Conservation (phyloP, 1,140 invertebrate genomes). For the Drosophila ironensis region DNA sequence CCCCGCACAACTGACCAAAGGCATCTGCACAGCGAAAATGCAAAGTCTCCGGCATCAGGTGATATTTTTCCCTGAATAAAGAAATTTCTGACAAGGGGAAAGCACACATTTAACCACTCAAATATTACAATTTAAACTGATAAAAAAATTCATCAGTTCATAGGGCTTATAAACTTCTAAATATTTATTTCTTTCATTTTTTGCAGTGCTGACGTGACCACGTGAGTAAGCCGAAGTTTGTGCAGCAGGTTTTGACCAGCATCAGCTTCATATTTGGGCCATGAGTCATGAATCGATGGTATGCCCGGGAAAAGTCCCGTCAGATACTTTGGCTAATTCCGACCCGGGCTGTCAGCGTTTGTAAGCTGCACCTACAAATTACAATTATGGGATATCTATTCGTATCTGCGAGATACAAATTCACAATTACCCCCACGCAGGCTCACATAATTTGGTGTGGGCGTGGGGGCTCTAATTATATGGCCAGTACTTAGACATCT, state of each 20-base stretch:
- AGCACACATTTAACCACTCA: too few species aligned
- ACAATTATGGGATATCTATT: conserved; percentile 43
- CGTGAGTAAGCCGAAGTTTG: conserved; percentile 48
- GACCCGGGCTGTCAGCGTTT: conserved; percentile 47
- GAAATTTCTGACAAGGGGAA: too few species aligned
- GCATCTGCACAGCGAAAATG: conserved; percentile 3
- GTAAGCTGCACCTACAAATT: conserved; percentile 45
- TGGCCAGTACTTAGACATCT: conserved; percentile 28
- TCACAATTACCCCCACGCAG: conserved; percentile 53
- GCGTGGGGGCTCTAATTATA: conserved; percentile 55
- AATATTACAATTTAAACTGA: too few species aligned
- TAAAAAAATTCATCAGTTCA: too few species aligned
- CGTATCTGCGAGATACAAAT: conserved; percentile 60
- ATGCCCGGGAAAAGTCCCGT: conserved; percentile 46
- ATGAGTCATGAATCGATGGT: conserved; percentile 51
- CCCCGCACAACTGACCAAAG: conserved; percentile 34
- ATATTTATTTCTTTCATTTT: background rate
- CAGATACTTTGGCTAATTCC: conserved; percentile 22
- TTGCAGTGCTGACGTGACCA: conserved; percentile 13
- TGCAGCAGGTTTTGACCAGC: conserved; percentile 60
- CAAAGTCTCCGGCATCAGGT: too few species aligned
- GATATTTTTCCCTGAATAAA: too few species aligned
- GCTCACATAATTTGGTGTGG: conserved; percentile 47
- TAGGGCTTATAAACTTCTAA: background rate
- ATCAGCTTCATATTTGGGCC: conserved; percentile 20